A percentile compares a stretch with the other conserved stretches of the same genome.
phyloP scores from a whole-genome alignment of 2,797 vertebrate species.

The Myoxocephalus aenaeus region DNA sequence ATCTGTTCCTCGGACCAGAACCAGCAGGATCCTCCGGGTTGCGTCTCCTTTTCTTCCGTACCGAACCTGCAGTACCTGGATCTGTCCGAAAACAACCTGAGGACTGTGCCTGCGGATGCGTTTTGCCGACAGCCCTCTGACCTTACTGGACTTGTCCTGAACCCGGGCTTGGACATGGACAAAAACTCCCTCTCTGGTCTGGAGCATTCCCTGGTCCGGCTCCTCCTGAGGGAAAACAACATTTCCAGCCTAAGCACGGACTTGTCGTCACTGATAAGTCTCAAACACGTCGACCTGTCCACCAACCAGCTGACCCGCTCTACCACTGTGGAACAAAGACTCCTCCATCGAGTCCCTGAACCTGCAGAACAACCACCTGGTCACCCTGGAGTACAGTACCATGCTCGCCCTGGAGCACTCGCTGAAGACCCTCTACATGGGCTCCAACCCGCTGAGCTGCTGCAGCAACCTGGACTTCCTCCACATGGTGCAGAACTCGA shows the following conservation, averaged over 20 bases:
- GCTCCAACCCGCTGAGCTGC: conserved; percentile 93
- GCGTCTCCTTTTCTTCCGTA: conserved; percentile 84
- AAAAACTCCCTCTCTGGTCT: conserved; percentile 86
- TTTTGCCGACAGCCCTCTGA: conserved; percentile 89
- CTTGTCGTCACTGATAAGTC: conserved; percentile 84
- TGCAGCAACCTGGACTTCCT: conserved; percentile 90
- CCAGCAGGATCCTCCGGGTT: conserved; percentile 59
- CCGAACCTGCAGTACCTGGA: conserved; percentile 84
- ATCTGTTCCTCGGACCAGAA: conserved; percentile 80
- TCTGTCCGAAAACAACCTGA: conserved; percentile 87
- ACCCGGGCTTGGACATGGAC: conserved; percentile 86
- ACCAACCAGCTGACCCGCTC: conserved; percentile 87
- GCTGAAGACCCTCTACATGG: conserved; percentile 90
- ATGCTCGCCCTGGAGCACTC: conserved; percentile 87
- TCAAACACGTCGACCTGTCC: conserved; percentile 90
- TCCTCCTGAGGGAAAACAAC: conserved; percentile 88
- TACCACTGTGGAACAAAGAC: conserved; percentile 85
- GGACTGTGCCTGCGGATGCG: conserved; percentile 75
- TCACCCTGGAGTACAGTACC: conserved; percentile 85
- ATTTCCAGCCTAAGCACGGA: conserved; percentile 84
- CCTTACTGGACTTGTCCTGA: conserved; percentile 90
- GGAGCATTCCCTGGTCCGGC: conserved; percentile 87
- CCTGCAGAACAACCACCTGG: conserved; percentile 92
- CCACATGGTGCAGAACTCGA: conserved; percentile 85
- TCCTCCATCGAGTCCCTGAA: conserved; percentile 91